Conservation (phyloP, 2,888 invertebrate species). For the Trypoxylon attenuatum region DNA sequence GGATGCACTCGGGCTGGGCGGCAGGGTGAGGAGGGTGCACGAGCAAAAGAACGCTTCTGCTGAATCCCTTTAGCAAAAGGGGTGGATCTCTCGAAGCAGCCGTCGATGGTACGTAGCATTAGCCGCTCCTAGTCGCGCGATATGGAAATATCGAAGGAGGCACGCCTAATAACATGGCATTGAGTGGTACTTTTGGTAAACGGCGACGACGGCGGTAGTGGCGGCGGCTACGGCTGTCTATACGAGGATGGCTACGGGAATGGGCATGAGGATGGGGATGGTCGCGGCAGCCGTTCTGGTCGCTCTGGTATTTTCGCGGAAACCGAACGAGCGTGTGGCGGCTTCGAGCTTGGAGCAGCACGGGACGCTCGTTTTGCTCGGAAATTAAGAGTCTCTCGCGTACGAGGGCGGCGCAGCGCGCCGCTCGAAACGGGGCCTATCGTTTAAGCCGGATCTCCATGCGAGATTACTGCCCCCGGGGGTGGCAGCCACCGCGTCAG, state of each 20-base stretch:
- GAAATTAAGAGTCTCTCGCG: conserved; percentile 72
- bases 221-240: too few species aligned
- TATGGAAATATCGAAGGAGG: conserved; percentile 68
- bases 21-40: too few species aligned
- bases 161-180: conserved; percentile 56
- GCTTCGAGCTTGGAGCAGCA: conserved; percentile 11
- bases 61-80: conserved; percentile 38
- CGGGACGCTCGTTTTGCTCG: conserved; percentile 55
- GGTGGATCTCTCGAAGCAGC: conserved; percentile 24
- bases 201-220: conserved; percentile 55
- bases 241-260: too few species aligned
- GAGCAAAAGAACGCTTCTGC: too few species aligned
- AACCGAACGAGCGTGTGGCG: conserved; percentile 53
- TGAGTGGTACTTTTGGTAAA: conserved; percentile 54
- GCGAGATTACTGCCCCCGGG: conserved; percentile 71
- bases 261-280: too few species aligned
- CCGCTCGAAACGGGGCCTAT: conserved; percentile 70
- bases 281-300: too few species aligned
- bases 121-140: conserved; percentile 70
- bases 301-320: conserved; percentile 73
- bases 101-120: conserved; percentile 68
- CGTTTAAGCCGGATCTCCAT: conserved; percentile 74
- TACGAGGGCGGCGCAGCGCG: conserved; percentile 67
- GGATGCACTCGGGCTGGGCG: conserved; percentile 4
- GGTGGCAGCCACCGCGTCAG: conserved; percentile 46